These are phyloP conservation scores for Isichthys henryi DNA, from an alignment of 2,113 vertebrate species.

Conservation along the genomic window DNA sequence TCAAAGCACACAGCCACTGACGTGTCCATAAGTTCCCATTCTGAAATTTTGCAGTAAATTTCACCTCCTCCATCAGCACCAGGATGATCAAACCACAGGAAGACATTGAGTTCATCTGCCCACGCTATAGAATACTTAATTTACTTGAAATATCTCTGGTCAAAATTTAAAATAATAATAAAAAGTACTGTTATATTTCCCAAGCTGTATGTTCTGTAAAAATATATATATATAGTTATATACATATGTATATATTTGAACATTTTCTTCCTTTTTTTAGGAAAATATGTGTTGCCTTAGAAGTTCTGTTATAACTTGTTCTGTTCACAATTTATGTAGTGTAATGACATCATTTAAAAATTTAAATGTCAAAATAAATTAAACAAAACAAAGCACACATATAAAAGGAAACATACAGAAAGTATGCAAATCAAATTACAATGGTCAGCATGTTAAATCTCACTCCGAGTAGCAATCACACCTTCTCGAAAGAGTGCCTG, in stretches of 20 bases:
- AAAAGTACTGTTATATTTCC: slow-evolving; percentile 57
- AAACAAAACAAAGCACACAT: slow-evolving; percentile 53
- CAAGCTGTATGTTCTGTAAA: slow-evolving; percentile 62
- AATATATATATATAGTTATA: slow-evolving; percentile 69
- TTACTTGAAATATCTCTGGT: slow-evolving; percentile 48
- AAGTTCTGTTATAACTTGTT: slow-evolving; percentile 55
- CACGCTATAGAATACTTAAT: slow-evolving; percentile 45
- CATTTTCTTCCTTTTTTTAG: slow-evolving; percentile 62
- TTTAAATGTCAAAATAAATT: slow-evolving; percentile 60
- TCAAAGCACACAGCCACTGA: slow-evolving; percentile 16
- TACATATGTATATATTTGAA: slow-evolving; percentile 64
- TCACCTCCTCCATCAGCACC: slow-evolving; percentile 19
- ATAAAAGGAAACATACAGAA: slow-evolving; percentile 37
- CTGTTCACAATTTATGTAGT: slow-evolving; percentile 53
- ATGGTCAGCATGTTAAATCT: slow-evolving; percentile 51
- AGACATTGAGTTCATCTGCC: slow-evolving; percentile 56
- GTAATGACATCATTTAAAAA: slow-evolving; percentile 48
- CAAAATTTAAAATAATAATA: slow-evolving; percentile 37
- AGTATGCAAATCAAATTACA: slow-evolving; percentile 43
- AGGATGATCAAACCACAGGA: slow-evolving; percentile 52
- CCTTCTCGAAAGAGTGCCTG: slow-evolving; percentile 22
- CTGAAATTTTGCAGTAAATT: slow-evolving; percentile 2
- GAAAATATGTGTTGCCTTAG: slow-evolving; percentile 64
- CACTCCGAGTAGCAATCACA: slow-evolving; percentile 29
- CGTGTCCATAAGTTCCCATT: background rate